Evolutionary conservation across 2,113 vertebrate species (phyloP).

Genomic region (Thermophis baileyi): DNA sequence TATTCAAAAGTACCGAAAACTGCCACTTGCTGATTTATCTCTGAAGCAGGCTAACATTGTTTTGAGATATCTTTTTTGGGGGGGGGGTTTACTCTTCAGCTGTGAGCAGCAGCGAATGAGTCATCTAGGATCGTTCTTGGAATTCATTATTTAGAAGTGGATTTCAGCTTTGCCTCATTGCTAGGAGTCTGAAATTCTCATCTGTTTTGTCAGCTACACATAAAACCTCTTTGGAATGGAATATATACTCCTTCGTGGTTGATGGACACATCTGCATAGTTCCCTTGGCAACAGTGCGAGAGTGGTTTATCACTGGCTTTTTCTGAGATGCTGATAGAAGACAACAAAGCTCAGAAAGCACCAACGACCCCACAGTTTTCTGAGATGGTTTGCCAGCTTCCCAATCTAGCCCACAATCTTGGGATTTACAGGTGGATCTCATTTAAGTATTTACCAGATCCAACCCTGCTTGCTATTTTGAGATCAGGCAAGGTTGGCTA

Average conservation of each 20-base stretch:
- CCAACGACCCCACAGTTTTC: not conserved
- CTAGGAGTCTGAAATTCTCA: not conserved
- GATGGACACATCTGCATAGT: not conserved
- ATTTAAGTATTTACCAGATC: not conserved
- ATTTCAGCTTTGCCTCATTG: not conserved
- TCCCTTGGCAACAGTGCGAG: not conserved
- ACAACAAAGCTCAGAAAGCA: not conserved
- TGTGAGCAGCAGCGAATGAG: not conserved
- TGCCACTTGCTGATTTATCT: not conserved
- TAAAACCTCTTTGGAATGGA: not conserved
- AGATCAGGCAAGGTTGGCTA: not conserved
- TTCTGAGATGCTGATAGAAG: not conserved
- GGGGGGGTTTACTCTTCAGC: not conserved
- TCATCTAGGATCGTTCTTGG: conserved; percentile 17
- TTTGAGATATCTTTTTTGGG: not conserved
- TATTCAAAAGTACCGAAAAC: not conserved
- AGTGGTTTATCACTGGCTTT: not conserved
- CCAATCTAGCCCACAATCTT: not conserved
- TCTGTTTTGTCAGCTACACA: not conserved
- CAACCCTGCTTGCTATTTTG: not conserved
- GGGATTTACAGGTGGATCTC: not conserved
- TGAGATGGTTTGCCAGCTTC: not conserved
- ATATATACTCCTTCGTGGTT: not conserved
- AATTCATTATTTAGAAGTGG: not conserved
- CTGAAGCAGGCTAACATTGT: accelerated